These are phyloP conservation scores for Loxodonta africana DNA, from an alignment of 2,113 vertebrate genomes.

Conservation along the genomic window DNA sequence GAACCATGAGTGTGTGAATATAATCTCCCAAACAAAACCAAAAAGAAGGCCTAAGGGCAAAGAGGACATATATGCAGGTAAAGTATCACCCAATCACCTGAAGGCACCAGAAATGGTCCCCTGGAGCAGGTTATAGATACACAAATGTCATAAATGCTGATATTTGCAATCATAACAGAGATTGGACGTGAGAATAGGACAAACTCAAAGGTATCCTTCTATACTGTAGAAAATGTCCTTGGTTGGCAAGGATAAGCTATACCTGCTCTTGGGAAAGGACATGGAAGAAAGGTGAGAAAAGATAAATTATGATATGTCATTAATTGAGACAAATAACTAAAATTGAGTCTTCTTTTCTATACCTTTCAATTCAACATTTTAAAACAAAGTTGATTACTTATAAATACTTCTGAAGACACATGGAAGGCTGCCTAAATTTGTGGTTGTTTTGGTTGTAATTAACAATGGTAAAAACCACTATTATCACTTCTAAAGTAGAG, in stretches of 20 bases:
- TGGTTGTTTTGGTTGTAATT: not conserved
- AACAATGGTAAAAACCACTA: not conserved
- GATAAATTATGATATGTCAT: not conserved
- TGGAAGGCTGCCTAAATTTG: not conserved
- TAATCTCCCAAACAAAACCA: not conserved
- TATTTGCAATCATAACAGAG: not conserved
- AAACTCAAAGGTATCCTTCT: not conserved
- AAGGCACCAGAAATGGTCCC: not conserved
- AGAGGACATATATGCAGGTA: not conserved
- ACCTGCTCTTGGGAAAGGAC: not conserved
- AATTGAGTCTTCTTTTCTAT: not conserved
- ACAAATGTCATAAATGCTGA: not conserved
- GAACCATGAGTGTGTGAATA: not conserved
- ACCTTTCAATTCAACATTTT: constrained; percentile 19
- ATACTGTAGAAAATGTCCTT: not conserved
- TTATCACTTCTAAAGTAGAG: constrained; percentile 37
- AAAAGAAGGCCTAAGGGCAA: not conserved
- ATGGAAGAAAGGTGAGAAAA: not conserved
- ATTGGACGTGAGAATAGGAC: not conserved
- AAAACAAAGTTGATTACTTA: constrained; percentile 46
- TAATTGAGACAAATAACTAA: constrained; percentile 20
- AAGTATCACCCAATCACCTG: not conserved
- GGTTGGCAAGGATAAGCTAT: not conserved
- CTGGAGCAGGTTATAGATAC: not conserved
- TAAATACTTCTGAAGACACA: constrained; percentile 22